Evolutionary conservation across 2,113 vertebrate species (phyloP).

Genomic region (Neolamprologus modestus): DNA sequence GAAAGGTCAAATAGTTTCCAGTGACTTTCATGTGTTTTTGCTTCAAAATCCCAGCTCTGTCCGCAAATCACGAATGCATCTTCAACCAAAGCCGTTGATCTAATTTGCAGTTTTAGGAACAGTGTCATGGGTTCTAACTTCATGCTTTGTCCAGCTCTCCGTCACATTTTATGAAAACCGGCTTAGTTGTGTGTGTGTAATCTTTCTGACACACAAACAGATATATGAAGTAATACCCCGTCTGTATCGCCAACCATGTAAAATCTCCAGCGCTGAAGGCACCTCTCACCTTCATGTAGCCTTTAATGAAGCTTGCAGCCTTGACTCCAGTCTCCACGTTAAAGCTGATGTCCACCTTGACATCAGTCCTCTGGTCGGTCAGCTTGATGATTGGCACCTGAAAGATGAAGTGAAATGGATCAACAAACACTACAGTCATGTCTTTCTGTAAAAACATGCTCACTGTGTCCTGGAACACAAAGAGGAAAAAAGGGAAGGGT

Average conservation of each 20-base stretch:
- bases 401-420: neutral
- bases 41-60: neutral
- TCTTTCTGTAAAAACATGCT: neutral
- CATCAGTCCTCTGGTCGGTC: slow-evolving; percentile 95
- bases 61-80: neutral
- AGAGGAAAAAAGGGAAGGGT: neutral
- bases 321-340: slow-evolving; percentile 97
- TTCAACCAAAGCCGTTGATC: neutral
- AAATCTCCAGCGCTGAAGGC: neutral
- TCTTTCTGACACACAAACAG: neutral
- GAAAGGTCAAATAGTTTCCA: neutral
- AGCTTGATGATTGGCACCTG: slow-evolving; percentile 99
- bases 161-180: neutral
- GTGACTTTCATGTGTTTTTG: neutral
- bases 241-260: neutral
- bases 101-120: neutral
- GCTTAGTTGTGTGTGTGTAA: neutral
- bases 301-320: slow-evolving; percentile 93
- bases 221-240: neutral
- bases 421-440: neutral
- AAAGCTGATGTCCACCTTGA: slow-evolving; percentile 99
- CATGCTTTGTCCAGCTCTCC: neutral
- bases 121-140: neutral
- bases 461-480: neutral
- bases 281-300: slow-evolving; percentile 84